Conservation (phyloP, 2,888 invertebrate genomes). For the Dolichomitus sp. region DNA sequence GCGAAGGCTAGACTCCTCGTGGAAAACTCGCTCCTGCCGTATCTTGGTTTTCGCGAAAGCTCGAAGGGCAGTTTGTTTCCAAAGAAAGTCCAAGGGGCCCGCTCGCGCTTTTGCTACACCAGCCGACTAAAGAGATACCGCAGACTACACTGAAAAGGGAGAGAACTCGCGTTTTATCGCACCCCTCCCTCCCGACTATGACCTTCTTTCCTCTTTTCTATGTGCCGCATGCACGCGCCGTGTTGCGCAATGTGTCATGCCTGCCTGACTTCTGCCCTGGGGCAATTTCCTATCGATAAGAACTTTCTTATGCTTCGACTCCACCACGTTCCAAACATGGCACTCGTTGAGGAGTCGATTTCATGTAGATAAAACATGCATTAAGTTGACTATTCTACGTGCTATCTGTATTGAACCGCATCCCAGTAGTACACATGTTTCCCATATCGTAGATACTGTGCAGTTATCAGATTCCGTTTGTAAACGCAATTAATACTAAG, state of each 20-base stretch:
- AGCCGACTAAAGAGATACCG: conserved; percentile 33
- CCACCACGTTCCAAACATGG: neutral
- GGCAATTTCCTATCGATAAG: conserved; percentile 47
- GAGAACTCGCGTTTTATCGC: conserved; percentile 34
- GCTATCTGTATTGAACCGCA: neutral
- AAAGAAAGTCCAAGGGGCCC: conserved; percentile 21
- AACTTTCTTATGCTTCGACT: conserved; percentile 41
- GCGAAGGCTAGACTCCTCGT: neutral
- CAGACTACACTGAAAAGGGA: conserved; percentile 14
- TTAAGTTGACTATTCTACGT: neutral
- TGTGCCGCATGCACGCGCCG: conserved; percentile 1
- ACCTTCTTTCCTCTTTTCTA: conserved; percentile 12
- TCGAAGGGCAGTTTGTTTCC: conserved; percentile 42
- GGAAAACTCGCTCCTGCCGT: conserved; percentile 29
- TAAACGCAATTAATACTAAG: neutral
- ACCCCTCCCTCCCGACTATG: neutral
- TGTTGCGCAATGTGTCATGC: neutral
- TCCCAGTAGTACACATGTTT: neutral
- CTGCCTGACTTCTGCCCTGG: neutral
- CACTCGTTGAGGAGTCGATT: neutral
- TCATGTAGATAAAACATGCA: neutral
- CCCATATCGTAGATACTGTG: neutral
- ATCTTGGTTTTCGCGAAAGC: conserved; percentile 36
- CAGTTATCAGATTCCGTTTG: neutral
- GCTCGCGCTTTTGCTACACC: neutral